Evolutionary conservation across 2,797 vertebrate species (phyloP), one percentile per base, ranked within the genome.

Genomic region (Tachyglossus aculeatus): DNA sequence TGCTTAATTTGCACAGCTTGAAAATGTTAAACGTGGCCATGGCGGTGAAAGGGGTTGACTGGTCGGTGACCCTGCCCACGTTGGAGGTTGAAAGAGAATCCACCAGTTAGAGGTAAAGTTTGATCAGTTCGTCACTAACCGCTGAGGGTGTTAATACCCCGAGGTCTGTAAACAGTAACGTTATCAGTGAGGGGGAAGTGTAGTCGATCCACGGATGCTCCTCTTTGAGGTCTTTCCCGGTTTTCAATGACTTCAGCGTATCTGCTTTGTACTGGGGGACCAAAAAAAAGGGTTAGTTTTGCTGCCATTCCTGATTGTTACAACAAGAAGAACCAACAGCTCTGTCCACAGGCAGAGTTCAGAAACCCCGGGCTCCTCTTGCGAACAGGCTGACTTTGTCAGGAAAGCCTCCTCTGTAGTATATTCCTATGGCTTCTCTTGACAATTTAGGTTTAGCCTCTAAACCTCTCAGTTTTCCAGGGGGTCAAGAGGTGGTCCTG

Each of bases 121-220:
- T 98, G 87, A 99, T 99, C 80, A 99, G 96, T 86, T 99, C 98
- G 3, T 99, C 98, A 0, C 98, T 99, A 84, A 99, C 96, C 0
- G 97, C 98, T 0, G 98, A 99, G 0, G 98, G 98, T 0, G 98
- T 99, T 47, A 99, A 72, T 70, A 99, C 98, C 0, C 98, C 98
- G 0, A 99, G 94, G 91, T 99, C 98, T 1, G 98, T 99, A 40
- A 99, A 99, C 10, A 99, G 95, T 24, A 99, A 82, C 0, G 98
- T 99, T 86, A 99, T 98, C 52, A 99, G 93, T 0, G 98, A 97
- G 0, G 98, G 98, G 1, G 96, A 94, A 0, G 97, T 99, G 89
- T 99, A 99, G 78, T 99, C 98, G 0, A 97, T 95, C 92, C 97
- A 95, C 0, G 97, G 96, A 48, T 99, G 97, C 73, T 98, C 96